A percentile compares a stretch with the other conserved stretches of the same genome.
Conservation (phyloP, 2,797 vertebrate genomes). For the Artibeus lituratus region DNA sequence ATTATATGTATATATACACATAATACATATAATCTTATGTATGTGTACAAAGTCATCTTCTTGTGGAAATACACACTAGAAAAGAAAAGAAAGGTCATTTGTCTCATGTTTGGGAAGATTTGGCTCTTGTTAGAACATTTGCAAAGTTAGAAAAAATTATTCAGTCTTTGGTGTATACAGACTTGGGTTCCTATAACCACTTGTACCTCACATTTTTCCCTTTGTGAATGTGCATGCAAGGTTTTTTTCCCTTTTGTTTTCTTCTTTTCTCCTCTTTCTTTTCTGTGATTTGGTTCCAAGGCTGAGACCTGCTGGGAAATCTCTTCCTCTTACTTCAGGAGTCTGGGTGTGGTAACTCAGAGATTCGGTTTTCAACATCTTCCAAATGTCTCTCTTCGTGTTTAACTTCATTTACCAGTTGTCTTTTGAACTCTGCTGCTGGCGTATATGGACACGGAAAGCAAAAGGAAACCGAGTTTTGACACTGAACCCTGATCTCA, state of each 20-base stretch:
- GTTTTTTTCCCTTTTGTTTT: background rate
- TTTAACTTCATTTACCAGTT: background rate
- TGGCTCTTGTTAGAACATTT: background rate
- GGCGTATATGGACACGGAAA: background rate
- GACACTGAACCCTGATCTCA: background rate
- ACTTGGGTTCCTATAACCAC: background rate
- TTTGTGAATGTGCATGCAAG: background rate
- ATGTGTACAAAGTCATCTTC: background rate
- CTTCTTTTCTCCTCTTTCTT: background rate
- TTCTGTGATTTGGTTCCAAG: background rate
- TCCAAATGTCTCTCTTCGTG: background rate
- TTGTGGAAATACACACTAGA: background rate
- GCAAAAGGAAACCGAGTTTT: background rate
- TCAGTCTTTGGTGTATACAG: background rate
- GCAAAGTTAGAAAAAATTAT: background rate
- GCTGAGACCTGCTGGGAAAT: background rate
- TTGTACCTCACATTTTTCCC: background rate
- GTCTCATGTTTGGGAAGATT: background rate
- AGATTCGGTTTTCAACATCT: background rate
- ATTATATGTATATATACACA: background rate
- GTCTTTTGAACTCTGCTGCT: background rate
- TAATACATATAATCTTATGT: background rate
- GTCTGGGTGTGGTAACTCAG: background rate
- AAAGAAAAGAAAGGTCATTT: background rate
- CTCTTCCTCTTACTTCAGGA: background rate